phyloP scores from a whole-genome alignment of 2,797 vertebrate genomes.

The Rhinatrema bivittatum region DNA sequence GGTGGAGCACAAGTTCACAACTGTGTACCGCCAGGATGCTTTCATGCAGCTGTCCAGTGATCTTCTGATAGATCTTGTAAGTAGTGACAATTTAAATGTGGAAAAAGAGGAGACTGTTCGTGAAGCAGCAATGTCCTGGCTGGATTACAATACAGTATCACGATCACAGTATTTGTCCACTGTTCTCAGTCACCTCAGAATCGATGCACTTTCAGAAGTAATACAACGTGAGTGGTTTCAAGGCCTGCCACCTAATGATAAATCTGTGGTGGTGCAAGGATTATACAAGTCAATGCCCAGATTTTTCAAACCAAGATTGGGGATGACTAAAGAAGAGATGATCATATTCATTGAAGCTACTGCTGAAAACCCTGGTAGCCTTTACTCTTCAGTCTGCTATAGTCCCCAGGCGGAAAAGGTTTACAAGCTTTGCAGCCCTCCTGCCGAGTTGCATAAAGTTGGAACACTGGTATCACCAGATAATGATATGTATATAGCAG shows the following conservation, averaged over 20 bases:
- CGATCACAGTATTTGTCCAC: constrained; percentile 95
- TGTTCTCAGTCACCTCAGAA: constrained; percentile 93
- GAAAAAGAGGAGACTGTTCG: constrained; percentile 97
- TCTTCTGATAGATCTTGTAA: constrained; percentile 86
- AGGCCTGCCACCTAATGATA: constrained; percentile 92
- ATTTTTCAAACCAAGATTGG: constrained; percentile 94
- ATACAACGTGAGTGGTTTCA: constrained; percentile 98
- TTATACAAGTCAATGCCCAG: constrained; percentile 99
- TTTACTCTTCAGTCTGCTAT: constrained; percentile 86
- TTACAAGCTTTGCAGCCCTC: constrained; percentile 89
- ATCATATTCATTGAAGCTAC: constrained; percentile 92
- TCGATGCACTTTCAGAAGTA: constrained; percentile 94
- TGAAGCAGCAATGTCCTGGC: constrained; percentile 95
- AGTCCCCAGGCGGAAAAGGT: constrained; percentile 97
- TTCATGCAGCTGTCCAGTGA: constrained; percentile 96
- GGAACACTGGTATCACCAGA: constrained; percentile 91
- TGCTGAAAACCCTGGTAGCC: constrained; percentile 68
- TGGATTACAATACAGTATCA: constrained; percentile 92
- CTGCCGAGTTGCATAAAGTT: constrained; percentile 88
- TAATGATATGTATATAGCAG: constrained; percentile 94
- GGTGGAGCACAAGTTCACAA: constrained; percentile 97
- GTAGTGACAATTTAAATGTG: constrained; percentile 97
- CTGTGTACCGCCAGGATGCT: constrained; percentile 88
- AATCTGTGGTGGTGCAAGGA: constrained; percentile 96
- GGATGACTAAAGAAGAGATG: constrained; percentile 99